Evolutionary conservation across 2,888 invertebrate genomes (phyloP).

Genomic region (Epiblema foenella): DNA sequence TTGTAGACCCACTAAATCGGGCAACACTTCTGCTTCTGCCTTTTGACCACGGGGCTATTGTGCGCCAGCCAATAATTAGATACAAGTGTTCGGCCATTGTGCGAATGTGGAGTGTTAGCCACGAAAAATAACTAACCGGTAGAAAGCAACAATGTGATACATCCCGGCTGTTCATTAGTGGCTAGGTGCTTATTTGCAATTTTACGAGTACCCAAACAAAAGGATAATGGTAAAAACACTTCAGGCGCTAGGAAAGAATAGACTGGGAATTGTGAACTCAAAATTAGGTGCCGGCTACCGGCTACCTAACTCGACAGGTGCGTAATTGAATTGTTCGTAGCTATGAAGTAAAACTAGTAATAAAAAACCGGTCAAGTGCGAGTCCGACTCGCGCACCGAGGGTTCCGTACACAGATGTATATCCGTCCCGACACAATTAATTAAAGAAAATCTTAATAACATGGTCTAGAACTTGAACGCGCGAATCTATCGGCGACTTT

Average conservation of each 20-base stretch:
- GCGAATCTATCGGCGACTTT: too few relatives aligned
- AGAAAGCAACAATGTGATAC: constrained; percentile 39
- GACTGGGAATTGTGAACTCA: constrained; percentile 5
- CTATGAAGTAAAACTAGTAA: too few relatives aligned
- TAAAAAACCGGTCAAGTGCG: too few relatives aligned
- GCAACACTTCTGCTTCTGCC: constrained; percentile 44
- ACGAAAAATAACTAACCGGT: constrained; percentile 44
- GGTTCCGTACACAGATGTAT: too few relatives aligned
- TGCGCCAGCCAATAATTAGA: constrained; percentile 51
- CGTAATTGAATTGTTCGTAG: neutral
- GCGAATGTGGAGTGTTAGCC: constrained; percentile 45
- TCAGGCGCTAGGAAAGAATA: neutral
- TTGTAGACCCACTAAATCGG: constrained; percentile 46
- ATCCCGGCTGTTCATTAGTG: constrained; percentile 36
- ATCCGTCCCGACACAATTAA: too few relatives aligned
- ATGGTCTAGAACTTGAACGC: too few relatives aligned
- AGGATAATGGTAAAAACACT: neutral
- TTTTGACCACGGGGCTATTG: constrained; percentile 53
- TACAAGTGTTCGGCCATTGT: constrained; percentile 49
- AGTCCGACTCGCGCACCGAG: too few relatives aligned
- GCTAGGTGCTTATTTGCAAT: constrained; percentile 33
- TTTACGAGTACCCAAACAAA: constrained; percentile 22
- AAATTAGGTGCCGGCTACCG: neutral
- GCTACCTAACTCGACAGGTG: neutral
- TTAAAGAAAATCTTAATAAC: too few relatives aligned